Conservation (phyloP, 1,140 invertebrate genomes). For the Drosophila azteca region DNA sequence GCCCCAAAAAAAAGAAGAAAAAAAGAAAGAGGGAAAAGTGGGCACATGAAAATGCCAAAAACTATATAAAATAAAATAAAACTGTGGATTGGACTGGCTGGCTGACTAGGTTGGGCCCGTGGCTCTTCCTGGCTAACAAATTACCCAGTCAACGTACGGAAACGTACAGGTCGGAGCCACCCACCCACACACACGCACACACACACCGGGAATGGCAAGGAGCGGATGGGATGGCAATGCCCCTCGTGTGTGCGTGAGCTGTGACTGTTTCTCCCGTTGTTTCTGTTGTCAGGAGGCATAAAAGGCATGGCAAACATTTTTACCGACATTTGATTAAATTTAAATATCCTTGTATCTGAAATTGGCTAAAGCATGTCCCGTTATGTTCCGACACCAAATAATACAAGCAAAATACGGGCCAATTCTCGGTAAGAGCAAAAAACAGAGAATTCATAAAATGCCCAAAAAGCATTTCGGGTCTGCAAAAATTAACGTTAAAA, state of each 20-base stretch:
- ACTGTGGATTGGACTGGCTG: constrained; percentile 58
- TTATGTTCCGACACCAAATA: constrained; percentile 59
- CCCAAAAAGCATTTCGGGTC: constrained; percentile 20
- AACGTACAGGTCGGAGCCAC: constrained; percentile 57
- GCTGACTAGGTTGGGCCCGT: constrained; percentile 20
- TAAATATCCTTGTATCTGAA: constrained; percentile 75
- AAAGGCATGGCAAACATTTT: constrained; percentile 74
- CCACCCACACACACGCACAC: constrained; percentile 29
- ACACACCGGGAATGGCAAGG: constrained; percentile 4
- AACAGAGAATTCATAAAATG: constrained; percentile 20
- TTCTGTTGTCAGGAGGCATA: constrained; percentile 23
- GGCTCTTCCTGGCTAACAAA: constrained; percentile 63
- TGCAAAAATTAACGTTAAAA: constrained; percentile 45
- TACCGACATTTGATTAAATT: constrained; percentile 82
- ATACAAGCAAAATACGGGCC: constrained; percentile 45
- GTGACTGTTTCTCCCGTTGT: constrained; percentile 17
- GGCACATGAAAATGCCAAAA: constrained; percentile 66
- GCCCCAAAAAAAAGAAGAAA: constrained; percentile 9
- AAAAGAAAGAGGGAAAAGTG: constrained; percentile 22
- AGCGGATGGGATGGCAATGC: constrained; percentile 28
- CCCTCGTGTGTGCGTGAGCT: constrained; percentile 53
- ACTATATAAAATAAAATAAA: constrained; percentile 80
- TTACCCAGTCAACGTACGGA: constrained; percentile 69
- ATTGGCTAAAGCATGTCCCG: constrained; percentile 67
- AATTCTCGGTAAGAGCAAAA: constrained; percentile 24